Evolutionary conservation across 2,888 invertebrate genomes (phyloP), one percentile per base, ranked within the genome.

Genomic region (Amorpha juglandis): DNA sequence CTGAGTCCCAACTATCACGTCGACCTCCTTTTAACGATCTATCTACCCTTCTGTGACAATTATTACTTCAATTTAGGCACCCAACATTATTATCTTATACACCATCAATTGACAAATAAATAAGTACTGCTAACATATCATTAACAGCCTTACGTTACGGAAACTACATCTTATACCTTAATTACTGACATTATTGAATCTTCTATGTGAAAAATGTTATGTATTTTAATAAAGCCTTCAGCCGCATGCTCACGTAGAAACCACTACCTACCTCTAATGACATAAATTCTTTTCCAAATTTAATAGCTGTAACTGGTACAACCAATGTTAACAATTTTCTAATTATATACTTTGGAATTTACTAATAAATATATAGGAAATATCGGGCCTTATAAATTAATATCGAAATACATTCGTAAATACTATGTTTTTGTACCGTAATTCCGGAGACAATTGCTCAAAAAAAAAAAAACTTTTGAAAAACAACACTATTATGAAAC

Each of bases 241-340:
- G 42, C 19, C 42, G 58, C 58, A 58, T 42, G 16, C 42, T 42
- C 58, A 9, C 14, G 11, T 42, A 42, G 58, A 42, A 38, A 42
- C 58, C 11, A 16, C 58, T 16, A 19, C 55, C 38, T n/a, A 55
- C 38, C 0, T 16, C 6, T n/a, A 50, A 50, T 42, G 42, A 9
- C 19, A 38, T 12, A 58, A 58, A 58, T 58, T 58, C 58, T 58
- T 58, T 42, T 16, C 11, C 16, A 35, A 58, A 58, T n/a, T 51
- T 48, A 62, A 42, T 62, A 45, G n/a, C 47, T 53, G 50, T 21
- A 62, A 19, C 51, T 42, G 27, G 42, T 50, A 58, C 16, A 53
- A 52, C 19, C 11, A 58, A 58, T 42, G 38, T 58, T 19, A 73
- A 72, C 62, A 67, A 70, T 62, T 71, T 64, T 42, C 3, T 58